Percentiles rank a stretch among this genome's conserved stretches.
Evolutionary conservation across 2,113 vertebrate species (phyloP).

Genomic region (Azemiops feae): DNA sequence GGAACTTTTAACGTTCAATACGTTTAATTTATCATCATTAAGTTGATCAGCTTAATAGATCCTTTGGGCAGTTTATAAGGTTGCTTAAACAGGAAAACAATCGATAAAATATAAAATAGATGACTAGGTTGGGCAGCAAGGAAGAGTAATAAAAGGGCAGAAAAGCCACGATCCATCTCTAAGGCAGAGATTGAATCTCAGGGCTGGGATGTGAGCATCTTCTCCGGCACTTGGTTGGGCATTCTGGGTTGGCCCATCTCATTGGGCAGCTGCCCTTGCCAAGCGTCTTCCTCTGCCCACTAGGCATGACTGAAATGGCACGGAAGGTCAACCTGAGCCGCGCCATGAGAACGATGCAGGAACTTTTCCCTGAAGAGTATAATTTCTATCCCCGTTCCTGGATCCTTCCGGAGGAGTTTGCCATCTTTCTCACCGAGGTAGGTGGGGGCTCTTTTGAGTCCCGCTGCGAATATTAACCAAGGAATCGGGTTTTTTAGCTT

Average conservation of each 20-base stretch:
- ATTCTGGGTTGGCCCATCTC: neutral
- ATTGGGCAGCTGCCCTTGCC: neutral
- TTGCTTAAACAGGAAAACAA: neutral
- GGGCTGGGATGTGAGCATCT: neutral
- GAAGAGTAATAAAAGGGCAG: neutral
- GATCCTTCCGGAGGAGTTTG: slow-evolving; percentile 93
- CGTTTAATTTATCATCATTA: neutral
- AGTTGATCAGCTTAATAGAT: neutral
- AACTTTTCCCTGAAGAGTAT: slow-evolving; percentile 92
- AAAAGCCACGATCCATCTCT: neutral
- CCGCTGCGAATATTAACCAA: neutral
- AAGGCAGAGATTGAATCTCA: too few species aligned
- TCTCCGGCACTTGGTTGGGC: neutral
- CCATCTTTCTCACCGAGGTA: slow-evolving; percentile 88
- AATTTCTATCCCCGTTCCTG: slow-evolving; percentile 97
- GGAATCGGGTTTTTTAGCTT: neutral
- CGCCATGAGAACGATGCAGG: slow-evolving; percentile 89
- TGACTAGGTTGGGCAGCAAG: neutral
- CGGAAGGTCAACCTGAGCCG: slow-evolving; percentile 92
- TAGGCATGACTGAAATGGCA: slow-evolving; percentile 95
- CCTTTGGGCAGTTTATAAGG: neutral
- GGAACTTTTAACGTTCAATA: neutral
- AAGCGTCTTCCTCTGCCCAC: slow-evolving; percentile 9
- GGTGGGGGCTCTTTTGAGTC: neutral
- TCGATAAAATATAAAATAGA: neutral